These are phyloP conservation scores for Elephas maximus DNA, from an alignment of 2,113 vertebrate genomes.

Conservation along the genomic window DNA sequence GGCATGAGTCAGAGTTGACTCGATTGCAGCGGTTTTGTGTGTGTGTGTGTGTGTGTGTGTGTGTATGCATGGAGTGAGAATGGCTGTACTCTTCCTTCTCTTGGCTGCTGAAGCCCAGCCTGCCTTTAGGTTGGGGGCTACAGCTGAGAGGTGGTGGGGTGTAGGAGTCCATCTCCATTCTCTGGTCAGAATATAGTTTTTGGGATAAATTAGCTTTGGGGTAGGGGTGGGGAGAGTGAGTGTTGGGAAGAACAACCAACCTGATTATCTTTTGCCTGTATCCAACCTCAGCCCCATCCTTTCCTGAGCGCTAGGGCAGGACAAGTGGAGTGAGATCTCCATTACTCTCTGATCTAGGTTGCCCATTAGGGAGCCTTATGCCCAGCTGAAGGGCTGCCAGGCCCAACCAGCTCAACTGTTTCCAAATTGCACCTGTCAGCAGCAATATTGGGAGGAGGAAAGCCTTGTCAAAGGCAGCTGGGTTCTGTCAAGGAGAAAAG, in stretches of 20 bases:
- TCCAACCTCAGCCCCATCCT: not conserved
- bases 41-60: not conserved
- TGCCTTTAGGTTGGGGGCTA: not conserved
- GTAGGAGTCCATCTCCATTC: not conserved
- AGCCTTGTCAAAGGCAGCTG: not conserved
- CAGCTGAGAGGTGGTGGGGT: not conserved
- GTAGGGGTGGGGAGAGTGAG: not conserved
- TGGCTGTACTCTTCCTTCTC: not conserved
- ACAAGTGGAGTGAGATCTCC: not conserved
- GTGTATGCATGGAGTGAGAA: not conserved
- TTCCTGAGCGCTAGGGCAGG: not conserved
- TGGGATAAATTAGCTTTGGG: not conserved
- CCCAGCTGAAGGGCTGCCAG: conserved; percentile 41
- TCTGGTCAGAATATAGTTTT: not conserved
- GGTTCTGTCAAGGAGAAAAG: conserved; percentile 62
- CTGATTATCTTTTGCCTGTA: not conserved
- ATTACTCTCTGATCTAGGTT: not conserved
- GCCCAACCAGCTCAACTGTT: not conserved
- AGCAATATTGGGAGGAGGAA: conserved; percentile 18
- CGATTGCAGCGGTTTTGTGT: no score
- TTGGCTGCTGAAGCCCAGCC: not conserved
- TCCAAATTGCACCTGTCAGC: conserved; percentile 10
- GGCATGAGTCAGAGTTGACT: no score
- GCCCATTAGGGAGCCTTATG: not conserved
- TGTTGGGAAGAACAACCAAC: not conserved